A percentile compares a stretch with the other conserved stretches of the same genome.
Evolutionary conservation across 2,113 vertebrate species (phyloP).

Genomic region (Chinchilla lanigera): DNA sequence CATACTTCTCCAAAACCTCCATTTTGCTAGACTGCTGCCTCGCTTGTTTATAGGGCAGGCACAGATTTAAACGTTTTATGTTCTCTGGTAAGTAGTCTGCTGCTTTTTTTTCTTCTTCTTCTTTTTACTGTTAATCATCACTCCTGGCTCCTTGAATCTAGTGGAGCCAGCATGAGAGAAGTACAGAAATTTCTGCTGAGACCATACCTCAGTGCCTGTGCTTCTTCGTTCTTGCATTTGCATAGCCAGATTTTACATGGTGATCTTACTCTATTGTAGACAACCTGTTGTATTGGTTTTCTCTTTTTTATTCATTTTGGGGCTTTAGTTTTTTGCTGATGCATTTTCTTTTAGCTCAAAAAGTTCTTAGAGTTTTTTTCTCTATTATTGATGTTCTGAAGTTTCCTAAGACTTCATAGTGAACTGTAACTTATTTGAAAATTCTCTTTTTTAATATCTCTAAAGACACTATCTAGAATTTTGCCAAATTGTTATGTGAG

Average conservation of each 20-base stretch:
- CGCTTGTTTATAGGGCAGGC: neutral
- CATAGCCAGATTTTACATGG: neutral
- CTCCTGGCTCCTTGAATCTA: neutral
- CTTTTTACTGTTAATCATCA: neutral
- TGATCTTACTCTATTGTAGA: neutral
- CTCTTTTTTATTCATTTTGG: neutral
- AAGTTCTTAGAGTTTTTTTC: neutral
- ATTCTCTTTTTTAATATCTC: neutral
- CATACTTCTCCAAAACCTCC: neutral
- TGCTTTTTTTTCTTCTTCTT: neutral
- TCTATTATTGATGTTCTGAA: conserved; percentile 21
- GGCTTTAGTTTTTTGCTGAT: neutral
- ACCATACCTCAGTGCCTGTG: neutral
- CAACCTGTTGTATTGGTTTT: neutral
- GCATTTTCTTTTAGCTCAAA: neutral
- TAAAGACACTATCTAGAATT: neutral
- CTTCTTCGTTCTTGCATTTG: neutral
- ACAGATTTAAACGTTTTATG: neutral
- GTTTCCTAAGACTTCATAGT: neutral
- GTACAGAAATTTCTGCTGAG: neutral
- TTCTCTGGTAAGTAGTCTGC: neutral
- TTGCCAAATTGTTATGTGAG: neutral
- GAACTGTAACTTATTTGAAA: neutral
- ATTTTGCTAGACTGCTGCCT: neutral
- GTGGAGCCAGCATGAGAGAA: neutral